Conservation (phyloP, 1,140 invertebrate genomes). For the Scaptomyza pallida region DNA sequence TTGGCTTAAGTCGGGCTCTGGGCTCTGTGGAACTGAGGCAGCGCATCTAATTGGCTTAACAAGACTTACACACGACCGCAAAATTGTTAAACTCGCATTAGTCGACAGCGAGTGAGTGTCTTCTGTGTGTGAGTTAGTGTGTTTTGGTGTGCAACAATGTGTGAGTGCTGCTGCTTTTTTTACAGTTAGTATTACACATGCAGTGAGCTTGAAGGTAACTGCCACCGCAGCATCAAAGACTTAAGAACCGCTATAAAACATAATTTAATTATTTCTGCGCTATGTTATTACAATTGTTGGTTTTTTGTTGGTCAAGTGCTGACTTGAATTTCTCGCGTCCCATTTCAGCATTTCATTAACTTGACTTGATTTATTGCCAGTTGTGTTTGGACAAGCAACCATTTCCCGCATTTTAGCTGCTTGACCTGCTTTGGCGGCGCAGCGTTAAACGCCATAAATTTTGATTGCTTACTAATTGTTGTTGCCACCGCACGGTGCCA, state of each 20-base stretch:
- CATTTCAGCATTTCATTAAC: conserved; percentile 60
- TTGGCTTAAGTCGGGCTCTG: conserved; percentile 31
- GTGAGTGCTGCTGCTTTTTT: conserved; percentile 42
- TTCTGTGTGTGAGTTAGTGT: conserved; percentile 18
- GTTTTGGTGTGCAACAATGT: neutral
- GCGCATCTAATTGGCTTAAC: conserved; percentile 76
- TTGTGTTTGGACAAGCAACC: conserved; percentile 65
- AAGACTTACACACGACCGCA: conserved; percentile 65
- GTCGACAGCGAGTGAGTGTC: conserved; percentile 15
- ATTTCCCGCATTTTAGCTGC: conserved; percentile 42
- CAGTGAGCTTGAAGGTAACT: conserved; percentile 31
- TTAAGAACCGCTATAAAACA: conserved; percentile 64
- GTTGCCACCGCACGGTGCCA: conserved; percentile 22
- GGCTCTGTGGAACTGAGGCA: conserved; percentile 29
- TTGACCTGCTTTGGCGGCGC: conserved; percentile 22
- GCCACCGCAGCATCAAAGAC: conserved; percentile 37
- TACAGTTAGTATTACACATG: conserved; percentile 68
- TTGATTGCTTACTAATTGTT: conserved; percentile 48
- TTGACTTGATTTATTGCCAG: conserved; percentile 64
- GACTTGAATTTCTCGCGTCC: conserved; percentile 33
- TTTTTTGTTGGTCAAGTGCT: conserved; percentile 52
- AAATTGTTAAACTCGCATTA: conserved; percentile 74
- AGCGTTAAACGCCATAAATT: conserved; percentile 17
- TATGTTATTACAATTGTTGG: conserved; percentile 61
- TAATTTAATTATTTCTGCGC: conserved; percentile 73